Evolutionary conservation across 2,888 invertebrate genomes (phyloP).

Genomic region (Sipha maydis): DNA sequence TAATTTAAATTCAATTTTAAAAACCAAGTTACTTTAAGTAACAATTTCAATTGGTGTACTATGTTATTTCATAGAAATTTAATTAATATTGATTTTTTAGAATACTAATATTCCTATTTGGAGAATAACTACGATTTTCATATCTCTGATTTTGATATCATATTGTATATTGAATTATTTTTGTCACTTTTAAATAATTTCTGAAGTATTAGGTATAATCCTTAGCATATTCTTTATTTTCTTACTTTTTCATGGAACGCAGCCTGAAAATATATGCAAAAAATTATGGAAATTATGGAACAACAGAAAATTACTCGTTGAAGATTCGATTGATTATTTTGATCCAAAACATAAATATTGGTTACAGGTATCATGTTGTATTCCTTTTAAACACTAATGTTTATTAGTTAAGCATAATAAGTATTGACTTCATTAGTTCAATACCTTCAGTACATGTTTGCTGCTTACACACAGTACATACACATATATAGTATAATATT

Average conservation of each 20-base stretch:
- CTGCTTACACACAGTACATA: not conserved
- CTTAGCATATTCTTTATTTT: not conserved
- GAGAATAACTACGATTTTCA: no score
- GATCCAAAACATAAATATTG: slow-evolving; percentile 61
- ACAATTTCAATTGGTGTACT: no score
- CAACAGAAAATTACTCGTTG: slow-evolving; percentile 51
- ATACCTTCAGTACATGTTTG: slow-evolving; percentile 21
- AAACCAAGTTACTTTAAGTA: no score
- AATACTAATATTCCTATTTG: no score
- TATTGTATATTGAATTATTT: no score
- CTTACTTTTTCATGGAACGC: slow-evolving; percentile 29
- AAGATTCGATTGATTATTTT: slow-evolving; percentile 57
- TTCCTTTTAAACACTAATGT: slow-evolving; percentile 13
- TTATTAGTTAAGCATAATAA: slow-evolving; percentile 1
- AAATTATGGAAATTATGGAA: slow-evolving; percentile 45
- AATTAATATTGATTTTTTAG: no score
- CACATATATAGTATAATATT: not conserved
- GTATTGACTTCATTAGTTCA: slow-evolving; percentile 11
- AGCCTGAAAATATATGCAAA: slow-evolving; percentile 52
- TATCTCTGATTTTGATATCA: no score
- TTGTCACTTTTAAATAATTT: not conserved
- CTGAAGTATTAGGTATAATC: not conserved
- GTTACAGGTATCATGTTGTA: slow-evolving; percentile 46
- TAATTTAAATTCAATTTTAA: no score
- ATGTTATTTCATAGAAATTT: no score